Percentiles rank a stretch among this genome's conserved stretches.
These are phyloP conservation scores for Telmatherina bonti DNA, from an alignment of 2,797 vertebrate genomes.

Conservation along the genomic window DNA sequence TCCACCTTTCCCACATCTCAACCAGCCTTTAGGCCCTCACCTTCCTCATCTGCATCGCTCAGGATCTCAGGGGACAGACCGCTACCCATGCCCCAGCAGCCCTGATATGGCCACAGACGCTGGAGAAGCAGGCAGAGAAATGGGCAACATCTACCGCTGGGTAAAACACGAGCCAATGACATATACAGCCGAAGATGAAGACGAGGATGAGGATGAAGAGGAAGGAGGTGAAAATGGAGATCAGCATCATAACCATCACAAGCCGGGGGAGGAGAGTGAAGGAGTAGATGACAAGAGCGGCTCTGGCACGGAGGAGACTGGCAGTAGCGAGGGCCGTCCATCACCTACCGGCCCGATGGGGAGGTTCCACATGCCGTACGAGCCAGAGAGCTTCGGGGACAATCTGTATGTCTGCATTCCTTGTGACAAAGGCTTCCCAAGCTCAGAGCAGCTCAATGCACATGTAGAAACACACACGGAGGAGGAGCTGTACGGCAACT, in stretches of 20 bases:
- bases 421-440: conserved; percentile 98
- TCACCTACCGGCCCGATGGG: conserved; percentile 89
- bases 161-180: conserved; percentile 91
- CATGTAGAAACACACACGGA: conserved; percentile 98
- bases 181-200: conserved; percentile 87
- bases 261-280: conserved; percentile 82
- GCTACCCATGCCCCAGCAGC: conserved; percentile 79
- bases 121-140: conserved; percentile 76
- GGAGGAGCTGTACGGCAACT: conserved; percentile 92
- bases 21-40: conserved; percentile 82
- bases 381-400: conserved; percentile 97
- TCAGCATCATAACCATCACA: conserved; percentile 80
- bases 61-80: conserved; percentile 77
- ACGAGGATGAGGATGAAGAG: conserved; percentile 91
- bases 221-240: conserved; percentile 85
- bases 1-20: conserved; percentile 83
- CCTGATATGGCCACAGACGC: conserved; percentile 80
- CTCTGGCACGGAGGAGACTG: conserved; percentile 95
- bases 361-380: conserved; percentile 94
- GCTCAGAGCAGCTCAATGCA: conserved; percentile 98
- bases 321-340: conserved; percentile 93
- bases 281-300: conserved; percentile 91
- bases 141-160: conserved; percentile 91
- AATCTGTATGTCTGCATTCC: conserved; percentile 99
- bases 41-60: conserved; percentile 85